Base-by-base conservation (phyloP, 2,797 vertebrate species). In the Macropodus opercularis region DNA sequence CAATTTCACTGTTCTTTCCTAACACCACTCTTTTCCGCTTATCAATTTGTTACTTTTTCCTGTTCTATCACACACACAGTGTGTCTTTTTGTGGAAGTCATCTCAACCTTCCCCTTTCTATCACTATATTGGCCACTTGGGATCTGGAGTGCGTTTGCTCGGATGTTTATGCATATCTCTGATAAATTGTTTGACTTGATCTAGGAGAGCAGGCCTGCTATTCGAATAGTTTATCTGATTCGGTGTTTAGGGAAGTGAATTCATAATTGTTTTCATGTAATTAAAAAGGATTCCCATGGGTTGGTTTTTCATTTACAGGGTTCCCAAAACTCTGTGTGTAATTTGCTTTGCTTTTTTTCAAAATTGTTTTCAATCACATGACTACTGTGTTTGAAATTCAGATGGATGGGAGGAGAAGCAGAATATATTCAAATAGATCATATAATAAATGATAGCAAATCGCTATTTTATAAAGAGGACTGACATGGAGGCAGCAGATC, bases 101-200 rank as follows among this genome's bases (percentile, higher is more conserved):
- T 69, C 53, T 53, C n/a, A 61, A 22, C 36, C 55, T 70, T 38
- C 55, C 26, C 32, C 22, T 42, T 38, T 61, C 60, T 39, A 14
- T 72, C 52, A 69, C 63, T 29, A 12, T 31, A 36, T 36, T 39
- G 50, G 41, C 53, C 77, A 56, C 76, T 72, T 49, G 65, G 65
- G 80, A 81, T 50, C 61, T 63, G 18, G 44, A 73, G 66, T 66
- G 68, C 57, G 63, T 81, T 74, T 72, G 34, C 49, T 32, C 4
- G 41, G 69, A 79, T 88, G 71, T 79, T 83, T 84, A 75, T 24
- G 26, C 71, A 71, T 79, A 80, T 75, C 66, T 34, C 62, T 64
- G 77, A 84, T 83, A 74, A 81, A 79, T 85, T 72, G 72, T 83
- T 81, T 81, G 64, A 43, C 65, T 78, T 55, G 56, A 79, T 80